phyloP scores from a whole-genome alignment of 2,113 vertebrate genomes.

The Paradoxurus hermaphroditus region DNA sequence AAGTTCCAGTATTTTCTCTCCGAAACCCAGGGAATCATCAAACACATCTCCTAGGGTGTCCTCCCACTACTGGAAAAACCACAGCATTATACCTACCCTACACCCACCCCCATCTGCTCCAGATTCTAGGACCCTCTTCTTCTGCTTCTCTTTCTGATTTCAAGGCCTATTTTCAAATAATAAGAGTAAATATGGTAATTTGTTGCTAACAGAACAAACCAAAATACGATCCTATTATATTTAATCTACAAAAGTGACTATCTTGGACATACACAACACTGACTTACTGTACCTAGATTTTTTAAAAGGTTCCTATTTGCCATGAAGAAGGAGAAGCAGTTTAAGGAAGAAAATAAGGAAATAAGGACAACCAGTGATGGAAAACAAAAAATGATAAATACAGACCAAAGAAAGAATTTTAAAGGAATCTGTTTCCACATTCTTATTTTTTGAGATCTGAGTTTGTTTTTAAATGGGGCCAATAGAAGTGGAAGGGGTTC shows the following conservation, averaged over 20 bases:
- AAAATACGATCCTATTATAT: neutral
- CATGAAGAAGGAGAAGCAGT: neutral
- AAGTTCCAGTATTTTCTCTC: neutral
- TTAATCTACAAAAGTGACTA: neutral
- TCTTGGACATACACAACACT: neutral
- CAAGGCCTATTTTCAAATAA: slow-evolving; percentile 13
- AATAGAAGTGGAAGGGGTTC: neutral
- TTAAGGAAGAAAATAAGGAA: neutral
- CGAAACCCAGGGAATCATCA: neutral
- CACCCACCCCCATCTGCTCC: neutral
- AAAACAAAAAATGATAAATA: slow-evolving; percentile 11
- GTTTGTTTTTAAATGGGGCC: neutral
- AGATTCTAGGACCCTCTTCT: neutral
- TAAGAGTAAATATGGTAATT: neutral
- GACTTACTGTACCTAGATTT: neutral
- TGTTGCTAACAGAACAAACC: neutral
- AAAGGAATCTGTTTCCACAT: neutral
- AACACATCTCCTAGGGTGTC: neutral
- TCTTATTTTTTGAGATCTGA: neutral
- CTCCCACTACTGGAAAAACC: neutral
- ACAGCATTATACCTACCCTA: neutral
- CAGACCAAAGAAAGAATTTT: neutral
- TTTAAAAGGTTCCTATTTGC: neutral
- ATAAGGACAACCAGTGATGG: neutral
- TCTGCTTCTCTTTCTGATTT: neutral